Evolutionary conservation across 2,888 invertebrate genomes (phyloP).

Genomic region (Malacosoma neustria): DNA sequence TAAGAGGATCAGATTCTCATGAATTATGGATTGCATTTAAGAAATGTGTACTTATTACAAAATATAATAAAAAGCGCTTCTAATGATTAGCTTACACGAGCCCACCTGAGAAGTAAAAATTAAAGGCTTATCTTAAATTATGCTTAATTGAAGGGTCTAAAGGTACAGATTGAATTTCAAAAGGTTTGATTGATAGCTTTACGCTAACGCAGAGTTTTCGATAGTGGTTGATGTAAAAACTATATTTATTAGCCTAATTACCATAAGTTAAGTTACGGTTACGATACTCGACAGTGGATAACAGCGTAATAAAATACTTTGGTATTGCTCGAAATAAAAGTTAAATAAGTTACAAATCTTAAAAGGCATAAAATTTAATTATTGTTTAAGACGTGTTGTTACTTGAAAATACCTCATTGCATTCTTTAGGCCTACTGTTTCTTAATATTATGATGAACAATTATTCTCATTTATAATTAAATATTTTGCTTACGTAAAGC

Average conservation of each 20-base stretch:
- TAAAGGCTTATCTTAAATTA: constrained; percentile 71
- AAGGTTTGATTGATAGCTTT: constrained; percentile 60
- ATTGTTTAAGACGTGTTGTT: no score
- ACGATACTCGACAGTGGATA: background rate
- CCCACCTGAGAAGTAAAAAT: constrained; percentile 68
- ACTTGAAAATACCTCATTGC: no score
- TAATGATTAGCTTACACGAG: constrained; percentile 64
- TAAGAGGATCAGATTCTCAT: constrained; percentile 56
- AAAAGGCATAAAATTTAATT: no score
- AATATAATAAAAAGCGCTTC: constrained; percentile 52
- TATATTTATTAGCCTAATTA: constrained; percentile 39
- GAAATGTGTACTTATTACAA: constrained; percentile 59
- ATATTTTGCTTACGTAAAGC: no score
- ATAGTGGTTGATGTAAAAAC: constrained; percentile 37
- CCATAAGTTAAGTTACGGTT: constrained; percentile 24
- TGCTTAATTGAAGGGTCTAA: constrained; percentile 67
- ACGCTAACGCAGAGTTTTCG: constrained; percentile 32
- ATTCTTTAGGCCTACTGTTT: no score
- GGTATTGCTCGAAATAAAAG: background rate
- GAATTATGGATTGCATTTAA: constrained; percentile 62
- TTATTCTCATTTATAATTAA: no score
- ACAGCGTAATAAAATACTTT: background rate
- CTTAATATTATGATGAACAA: no score
- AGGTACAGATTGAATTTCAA: constrained; percentile 67
- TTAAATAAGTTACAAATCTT: no score